These are phyloP conservation scores for Mythimna loreyi DNA, from an alignment of 2,888 invertebrate genomes.

Conservation along the genomic window DNA sequence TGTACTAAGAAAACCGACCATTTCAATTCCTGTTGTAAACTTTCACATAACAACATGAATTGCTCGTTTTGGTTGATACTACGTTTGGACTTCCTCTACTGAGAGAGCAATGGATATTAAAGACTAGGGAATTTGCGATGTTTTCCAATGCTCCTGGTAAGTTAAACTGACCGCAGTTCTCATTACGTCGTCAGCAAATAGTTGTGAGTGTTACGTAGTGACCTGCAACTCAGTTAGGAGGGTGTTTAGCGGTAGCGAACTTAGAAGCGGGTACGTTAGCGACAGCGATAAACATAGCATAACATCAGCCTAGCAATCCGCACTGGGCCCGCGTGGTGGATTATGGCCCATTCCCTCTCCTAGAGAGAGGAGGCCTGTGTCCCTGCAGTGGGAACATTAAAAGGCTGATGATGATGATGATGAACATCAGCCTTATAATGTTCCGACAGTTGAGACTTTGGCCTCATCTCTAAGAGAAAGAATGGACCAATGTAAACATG, in stretches of 20 bases:
- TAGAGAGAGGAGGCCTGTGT: no score
- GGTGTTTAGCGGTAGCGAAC: neutral
- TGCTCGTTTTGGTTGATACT: neutral
- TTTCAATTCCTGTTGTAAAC: neutral
- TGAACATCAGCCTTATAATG: no score
- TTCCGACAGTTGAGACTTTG: no score
- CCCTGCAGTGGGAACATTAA: no score
- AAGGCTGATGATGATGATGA: no score
- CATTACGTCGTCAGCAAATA: conserved; percentile 63
- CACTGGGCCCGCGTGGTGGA: no score
- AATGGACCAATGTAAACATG: no score
- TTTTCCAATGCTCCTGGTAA: neutral
- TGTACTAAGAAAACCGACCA: conserved; percentile 11
- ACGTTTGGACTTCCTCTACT: neutral
- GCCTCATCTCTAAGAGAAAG: no score
- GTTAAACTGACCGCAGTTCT: conserved; percentile 56
- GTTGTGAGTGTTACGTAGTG: conserved; percentile 42
- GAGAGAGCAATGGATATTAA: conserved; percentile 23
- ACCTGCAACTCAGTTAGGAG: neutral
- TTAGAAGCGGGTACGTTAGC: neutral
- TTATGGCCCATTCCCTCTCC: no score
- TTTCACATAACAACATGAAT: neutral
- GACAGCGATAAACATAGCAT: neutral
- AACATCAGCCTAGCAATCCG: no score
- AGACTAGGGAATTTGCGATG: neutral